These are phyloP conservation scores for Agonopterix heracliana DNA, from an alignment of 2,888 invertebrate genomes.

Conservation along the genomic window DNA sequence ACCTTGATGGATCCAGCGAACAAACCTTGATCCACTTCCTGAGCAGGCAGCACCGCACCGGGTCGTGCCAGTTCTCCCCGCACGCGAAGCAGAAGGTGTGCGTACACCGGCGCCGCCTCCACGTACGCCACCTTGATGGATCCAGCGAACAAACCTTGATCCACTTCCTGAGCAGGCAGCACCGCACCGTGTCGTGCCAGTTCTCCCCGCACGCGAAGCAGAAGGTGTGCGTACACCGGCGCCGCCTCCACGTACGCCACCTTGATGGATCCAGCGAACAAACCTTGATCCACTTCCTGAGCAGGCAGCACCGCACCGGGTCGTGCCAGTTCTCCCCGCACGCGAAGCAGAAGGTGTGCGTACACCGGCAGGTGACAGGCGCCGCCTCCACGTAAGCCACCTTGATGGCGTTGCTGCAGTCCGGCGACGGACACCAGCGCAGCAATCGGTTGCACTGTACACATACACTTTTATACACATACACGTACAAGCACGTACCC, in stretches of 20 bases:
- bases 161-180: slow-evolving; percentile 95
- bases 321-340: slow-evolving; percentile 99
- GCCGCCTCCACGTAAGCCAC: slow-evolving; percentile 93
- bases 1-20: too few species aligned
- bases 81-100: too few species aligned
- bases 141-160: too few species aligned
- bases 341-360: slow-evolving; percentile 95
- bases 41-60: too few species aligned
- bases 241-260: slow-evolving; percentile 93
- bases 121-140: too few species aligned
- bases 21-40: too few species aligned
- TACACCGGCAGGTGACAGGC: slow-evolving; percentile 95
- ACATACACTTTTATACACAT: too few species aligned
- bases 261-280: slow-evolving; percentile 72
- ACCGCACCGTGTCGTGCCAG: slow-evolving; percentile 99
- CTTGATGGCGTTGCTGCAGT: slow-evolving; percentile 97
- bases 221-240: slow-evolving; percentile 94
- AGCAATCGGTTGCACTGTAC: slow-evolving; percentile 93
- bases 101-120: too few species aligned
- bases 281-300: slow-evolving; percentile 95
- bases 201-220: slow-evolving; percentile 98
- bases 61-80: too few species aligned
- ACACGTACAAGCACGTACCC: too few species aligned
- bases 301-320: slow-evolving; percentile 94
- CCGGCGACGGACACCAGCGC: slow-evolving; percentile 98